These are phyloP conservation scores for Campopleginae sp. DNA, from an alignment of 2,888 invertebrate genomes.

Conservation along the genomic window DNA sequence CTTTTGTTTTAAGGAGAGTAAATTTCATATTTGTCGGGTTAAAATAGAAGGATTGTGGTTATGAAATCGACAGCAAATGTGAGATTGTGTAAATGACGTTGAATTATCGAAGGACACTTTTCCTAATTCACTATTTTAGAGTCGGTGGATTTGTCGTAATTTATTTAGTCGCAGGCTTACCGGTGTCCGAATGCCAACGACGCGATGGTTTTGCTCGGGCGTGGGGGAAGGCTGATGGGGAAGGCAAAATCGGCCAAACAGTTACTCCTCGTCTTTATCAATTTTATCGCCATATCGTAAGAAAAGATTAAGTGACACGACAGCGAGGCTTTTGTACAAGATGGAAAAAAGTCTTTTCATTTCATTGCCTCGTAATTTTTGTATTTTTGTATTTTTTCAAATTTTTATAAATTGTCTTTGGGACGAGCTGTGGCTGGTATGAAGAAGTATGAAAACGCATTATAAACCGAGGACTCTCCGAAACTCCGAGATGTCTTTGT, in stretches of 20 bases:
- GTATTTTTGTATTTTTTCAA: neutral
- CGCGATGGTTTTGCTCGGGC: neutral
- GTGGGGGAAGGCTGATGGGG: neutral
- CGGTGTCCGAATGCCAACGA: constrained; percentile 12
- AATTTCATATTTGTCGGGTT: constrained; percentile 3
- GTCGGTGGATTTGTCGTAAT: constrained; percentile 32
- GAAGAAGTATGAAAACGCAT: constrained; percentile 49
- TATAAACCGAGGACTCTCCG: constrained; percentile 55
- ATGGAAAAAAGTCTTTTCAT: constrained; percentile 14
- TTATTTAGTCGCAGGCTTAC: constrained; percentile 21
- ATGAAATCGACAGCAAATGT: neutral
- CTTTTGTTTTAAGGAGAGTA: neutral
- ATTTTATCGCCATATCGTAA: constrained; percentile 53
- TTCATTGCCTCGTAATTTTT: constrained; percentile 3
- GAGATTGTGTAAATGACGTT: neutral
- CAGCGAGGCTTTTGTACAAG: neutral
- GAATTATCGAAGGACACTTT: constrained; percentile 11
- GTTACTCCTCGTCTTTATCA: constrained; percentile 49
- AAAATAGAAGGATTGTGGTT: neutral
- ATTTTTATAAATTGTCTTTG: constrained; percentile 1
- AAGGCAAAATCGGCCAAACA: neutral
- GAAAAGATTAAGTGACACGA: constrained; percentile 37
- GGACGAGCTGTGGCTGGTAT: constrained; percentile 21
- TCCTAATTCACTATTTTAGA: neutral
- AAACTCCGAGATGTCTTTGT: constrained; percentile 25